Percentiles rank a stretch among this genome's conserved stretches.
Evolutionary conservation across 1,140 invertebrate species (phyloP).

Genomic region (Drosophila rhopaloa): DNA sequence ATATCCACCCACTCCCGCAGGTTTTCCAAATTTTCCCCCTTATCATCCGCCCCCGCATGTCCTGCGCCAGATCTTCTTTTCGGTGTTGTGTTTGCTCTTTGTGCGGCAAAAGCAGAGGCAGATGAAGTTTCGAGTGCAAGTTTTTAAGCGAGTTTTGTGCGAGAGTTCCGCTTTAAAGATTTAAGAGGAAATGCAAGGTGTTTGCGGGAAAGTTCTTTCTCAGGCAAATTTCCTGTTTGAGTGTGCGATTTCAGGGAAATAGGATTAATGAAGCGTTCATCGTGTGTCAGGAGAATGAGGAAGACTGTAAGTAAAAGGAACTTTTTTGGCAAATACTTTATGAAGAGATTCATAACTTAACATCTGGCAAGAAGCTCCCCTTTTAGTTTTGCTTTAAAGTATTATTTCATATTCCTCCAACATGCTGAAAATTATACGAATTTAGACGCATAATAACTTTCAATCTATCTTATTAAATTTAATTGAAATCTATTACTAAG

Average conservation of each 20-base stretch:
- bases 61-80: slow-evolving; percentile 34
- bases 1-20: not conserved
- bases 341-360: not conserved
- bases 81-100: slow-evolving; percentile 49
- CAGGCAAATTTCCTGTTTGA: slow-evolving; percentile 13
- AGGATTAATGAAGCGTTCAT: slow-evolving; percentile 1
- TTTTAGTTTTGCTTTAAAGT: too few species aligned
- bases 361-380: too few species aligned
- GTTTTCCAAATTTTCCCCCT: slow-evolving; percentile 21
- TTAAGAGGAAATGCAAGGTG: slow-evolving; percentile 30
- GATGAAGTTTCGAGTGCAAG: slow-evolving; percentile 49
- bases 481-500: too few species aligned
- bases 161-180: slow-evolving; percentile 38
- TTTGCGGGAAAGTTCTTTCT: slow-evolving; percentile 10
- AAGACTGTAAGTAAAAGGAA: not conserved
- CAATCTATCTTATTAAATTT: too few species aligned
- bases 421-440: too few species aligned
- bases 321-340: not conserved
- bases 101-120: slow-evolving; percentile 24
- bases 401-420: too few species aligned
- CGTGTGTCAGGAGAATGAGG: not conserved
- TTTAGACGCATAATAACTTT: too few species aligned
- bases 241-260: slow-evolving; percentile 20
- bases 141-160: slow-evolving; percentile 42
- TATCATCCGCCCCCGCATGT: not conserved